These are phyloP conservation scores for Nomada hirtipes DNA, from an alignment of 2,888 invertebrate species.

Conservation along the genomic window DNA sequence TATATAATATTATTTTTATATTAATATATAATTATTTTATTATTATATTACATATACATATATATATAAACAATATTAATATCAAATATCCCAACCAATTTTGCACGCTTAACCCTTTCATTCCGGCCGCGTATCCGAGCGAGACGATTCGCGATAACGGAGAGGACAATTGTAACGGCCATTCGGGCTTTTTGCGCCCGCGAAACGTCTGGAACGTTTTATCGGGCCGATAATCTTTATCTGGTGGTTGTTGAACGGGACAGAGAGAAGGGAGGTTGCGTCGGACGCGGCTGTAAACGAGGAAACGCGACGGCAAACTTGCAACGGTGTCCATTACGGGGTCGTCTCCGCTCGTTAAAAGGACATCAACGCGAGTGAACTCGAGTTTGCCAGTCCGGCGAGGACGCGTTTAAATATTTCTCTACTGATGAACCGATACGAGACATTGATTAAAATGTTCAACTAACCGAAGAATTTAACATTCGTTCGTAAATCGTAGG, in stretches of 20 bases:
- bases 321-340: constrained; percentile 37
- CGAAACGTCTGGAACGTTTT: constrained; percentile 40
- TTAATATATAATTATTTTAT: too few species aligned
- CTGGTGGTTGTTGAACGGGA: constrained; percentile 36
- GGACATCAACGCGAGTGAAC: constrained; percentile 9
- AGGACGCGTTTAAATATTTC: constrained; percentile 25
- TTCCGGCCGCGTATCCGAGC: background rate
- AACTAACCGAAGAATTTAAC: too few species aligned
- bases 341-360: constrained; percentile 52
- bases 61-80: too few species aligned
- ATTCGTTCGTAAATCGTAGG: too few species aligned
- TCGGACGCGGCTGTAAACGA: constrained; percentile 55
- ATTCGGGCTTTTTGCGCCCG: constrained; percentile 9
- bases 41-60: too few species aligned
- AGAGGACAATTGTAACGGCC: background rate
- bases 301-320: constrained; percentile 28
- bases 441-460: background rate
- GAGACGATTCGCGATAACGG: background rate
- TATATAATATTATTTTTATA: too few species aligned
- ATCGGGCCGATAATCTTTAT: constrained; percentile 59
- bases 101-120: background rate
- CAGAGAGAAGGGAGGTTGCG: background rate
- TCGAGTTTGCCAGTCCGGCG: background rate
- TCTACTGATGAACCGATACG: background rate
- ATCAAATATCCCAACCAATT: background rate